A percentile compares a stretch with the other conserved stretches of the same genome.
phyloP scores from a whole-genome alignment of 1,140 invertebrate species.

The Hydropsyche tenuis region DNA sequence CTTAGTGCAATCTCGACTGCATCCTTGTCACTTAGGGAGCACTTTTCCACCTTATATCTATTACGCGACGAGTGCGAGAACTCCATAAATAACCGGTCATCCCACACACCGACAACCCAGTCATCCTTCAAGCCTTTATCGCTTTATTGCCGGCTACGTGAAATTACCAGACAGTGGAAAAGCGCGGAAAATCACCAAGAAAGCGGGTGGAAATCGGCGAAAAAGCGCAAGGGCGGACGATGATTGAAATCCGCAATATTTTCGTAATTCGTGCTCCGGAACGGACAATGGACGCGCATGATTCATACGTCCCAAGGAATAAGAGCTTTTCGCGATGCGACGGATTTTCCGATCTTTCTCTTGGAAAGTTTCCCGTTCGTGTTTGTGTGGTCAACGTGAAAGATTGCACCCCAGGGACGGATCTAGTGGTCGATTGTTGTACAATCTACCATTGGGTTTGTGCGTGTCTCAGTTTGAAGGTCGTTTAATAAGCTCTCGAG shows the following conservation, averaged over 20 bases:
- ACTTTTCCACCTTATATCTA: too few species aligned
- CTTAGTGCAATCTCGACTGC: neutral
- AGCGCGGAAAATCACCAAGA: too few species aligned
- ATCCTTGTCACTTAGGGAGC: neutral
- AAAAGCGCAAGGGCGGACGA: conserved; percentile 25
- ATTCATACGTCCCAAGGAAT: conserved; percentile 21
- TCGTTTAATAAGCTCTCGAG: too few species aligned
- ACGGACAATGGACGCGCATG: conserved; percentile 3
- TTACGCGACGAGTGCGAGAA: neutral
- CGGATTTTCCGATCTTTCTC: neutral
- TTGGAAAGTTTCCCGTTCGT: too few species aligned
- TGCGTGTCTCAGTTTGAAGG: too few species aligned
- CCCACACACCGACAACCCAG: neutral
- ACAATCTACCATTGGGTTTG: too few species aligned
- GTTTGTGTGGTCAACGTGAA: conserved; percentile 5
- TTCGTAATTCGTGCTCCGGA: conserved; percentile 30
- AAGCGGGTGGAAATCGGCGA: too few species aligned
- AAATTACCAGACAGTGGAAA: too few species aligned
- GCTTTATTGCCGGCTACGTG: conserved; percentile 34
- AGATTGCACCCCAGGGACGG: conserved; percentile 14
- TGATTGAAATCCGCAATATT: conserved; percentile 40
- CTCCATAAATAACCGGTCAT: conserved; percentile 34
- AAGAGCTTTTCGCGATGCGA: neutral
- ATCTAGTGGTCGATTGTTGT: neutral
- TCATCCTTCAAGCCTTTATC: conserved; percentile 40